A percentile compares a stretch with the other conserved stretches of the same genome.
Conservation (phyloP, 2,113 vertebrate genomes). For the Clarias magur region DNA sequence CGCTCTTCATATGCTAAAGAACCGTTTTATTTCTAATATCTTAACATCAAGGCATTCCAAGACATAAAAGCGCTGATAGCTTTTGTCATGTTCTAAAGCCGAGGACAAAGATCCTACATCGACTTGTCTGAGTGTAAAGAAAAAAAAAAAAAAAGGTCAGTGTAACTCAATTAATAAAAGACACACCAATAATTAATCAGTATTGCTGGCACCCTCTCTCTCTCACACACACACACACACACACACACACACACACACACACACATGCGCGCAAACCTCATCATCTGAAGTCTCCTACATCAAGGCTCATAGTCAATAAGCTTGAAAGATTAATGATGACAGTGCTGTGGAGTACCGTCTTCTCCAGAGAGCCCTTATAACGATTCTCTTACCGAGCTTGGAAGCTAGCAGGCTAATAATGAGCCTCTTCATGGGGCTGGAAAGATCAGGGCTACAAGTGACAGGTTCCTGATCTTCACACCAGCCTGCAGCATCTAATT, state of each 20-base stretch:
- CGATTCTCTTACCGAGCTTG: constrained; percentile 6
- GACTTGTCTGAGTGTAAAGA: neutral
- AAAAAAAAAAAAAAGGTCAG: neutral
- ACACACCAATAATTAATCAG: neutral
- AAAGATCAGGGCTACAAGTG: constrained; percentile 38
- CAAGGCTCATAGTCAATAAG: constrained; percentile 24
- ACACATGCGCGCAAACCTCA: neutral
- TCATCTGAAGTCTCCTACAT: constrained; percentile 13
- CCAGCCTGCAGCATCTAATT: constrained; percentile 22
- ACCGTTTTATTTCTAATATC: neutral
- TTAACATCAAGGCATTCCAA: neutral
- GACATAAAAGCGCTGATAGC: neutral
- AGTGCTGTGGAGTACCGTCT: constrained; percentile 10
- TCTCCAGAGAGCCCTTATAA: constrained; percentile 30
- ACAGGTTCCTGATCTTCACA: constrained; percentile 25
- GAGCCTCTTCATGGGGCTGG: neutral
- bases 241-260: neutral
- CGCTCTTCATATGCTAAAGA: neutral
- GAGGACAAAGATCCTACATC: neutral
- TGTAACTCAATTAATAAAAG: constrained; percentile 26
- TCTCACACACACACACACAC: neutral
- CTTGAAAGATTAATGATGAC: constrained; percentile 19
- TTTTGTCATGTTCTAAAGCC: neutral
- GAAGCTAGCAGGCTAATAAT: constrained; percentile 33
- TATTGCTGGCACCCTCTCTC: neutral